Conservation (phyloP, 1,140 invertebrate genomes). For the Eupeodes corollae region DNA sequence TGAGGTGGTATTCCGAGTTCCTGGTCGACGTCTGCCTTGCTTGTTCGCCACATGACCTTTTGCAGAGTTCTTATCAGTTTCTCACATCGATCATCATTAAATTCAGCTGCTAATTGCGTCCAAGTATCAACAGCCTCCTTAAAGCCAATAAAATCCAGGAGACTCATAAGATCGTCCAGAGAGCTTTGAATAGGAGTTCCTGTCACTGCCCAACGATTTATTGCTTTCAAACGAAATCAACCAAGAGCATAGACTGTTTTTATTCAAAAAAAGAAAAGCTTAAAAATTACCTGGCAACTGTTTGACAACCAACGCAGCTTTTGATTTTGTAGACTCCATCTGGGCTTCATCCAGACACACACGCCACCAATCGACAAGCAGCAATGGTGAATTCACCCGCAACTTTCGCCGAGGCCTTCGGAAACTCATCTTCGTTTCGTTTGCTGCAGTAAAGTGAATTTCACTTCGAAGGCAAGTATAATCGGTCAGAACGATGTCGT, state of each 20-base stretch:
- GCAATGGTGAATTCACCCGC: slow-evolving; percentile 46
- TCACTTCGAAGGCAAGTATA: slow-evolving; percentile 54
- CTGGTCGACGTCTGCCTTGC: slow-evolving; percentile 45
- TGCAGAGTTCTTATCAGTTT: slow-evolving; percentile 43
- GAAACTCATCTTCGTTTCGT: slow-evolving; percentile 15
- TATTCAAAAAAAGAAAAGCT: neutral
- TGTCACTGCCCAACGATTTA: slow-evolving; percentile 66
- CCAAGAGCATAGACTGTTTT: too few species aligned
- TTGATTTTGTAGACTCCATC: slow-evolving; percentile 47
- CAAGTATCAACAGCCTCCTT: slow-evolving; percentile 37
- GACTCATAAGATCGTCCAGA: slow-evolving; percentile 52
- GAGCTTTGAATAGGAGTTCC: slow-evolving; percentile 61
- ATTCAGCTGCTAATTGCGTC: slow-evolving; percentile 45
- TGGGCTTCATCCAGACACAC: slow-evolving; percentile 74
- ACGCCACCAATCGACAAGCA: slow-evolving; percentile 63
- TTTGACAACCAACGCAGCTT: slow-evolving; percentile 42
- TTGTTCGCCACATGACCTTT: slow-evolving; percentile 57
- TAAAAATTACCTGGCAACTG: slow-evolving; percentile 45
- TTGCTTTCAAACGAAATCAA: slow-evolving; percentile 21
- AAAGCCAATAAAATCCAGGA: slow-evolving; percentile 53
- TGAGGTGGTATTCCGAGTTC: slow-evolving; percentile 43
- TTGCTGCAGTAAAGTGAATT: slow-evolving; percentile 39
- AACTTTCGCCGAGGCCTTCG: slow-evolving; percentile 20
- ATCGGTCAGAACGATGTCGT: slow-evolving; percentile 65
- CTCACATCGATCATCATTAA: slow-evolving; percentile 37